Evolutionary conservation across 92 coral and sea anemone genomes (phyloP).

Genomic region (Phenganax stokvisi): DNA sequence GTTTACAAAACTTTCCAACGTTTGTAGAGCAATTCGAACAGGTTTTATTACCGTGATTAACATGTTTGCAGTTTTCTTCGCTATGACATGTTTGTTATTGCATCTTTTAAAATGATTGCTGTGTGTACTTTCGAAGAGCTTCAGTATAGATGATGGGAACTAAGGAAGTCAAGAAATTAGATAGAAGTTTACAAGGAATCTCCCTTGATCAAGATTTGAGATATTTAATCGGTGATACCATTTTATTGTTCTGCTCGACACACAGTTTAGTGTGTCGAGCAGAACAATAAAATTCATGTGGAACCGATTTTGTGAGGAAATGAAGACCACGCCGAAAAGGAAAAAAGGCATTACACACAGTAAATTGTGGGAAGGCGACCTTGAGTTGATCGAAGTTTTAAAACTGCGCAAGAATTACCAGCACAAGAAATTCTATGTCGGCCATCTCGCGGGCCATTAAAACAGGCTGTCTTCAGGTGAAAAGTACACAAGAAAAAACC

Average conservation of each 20-base stretch:
- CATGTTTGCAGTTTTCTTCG: too few species aligned
- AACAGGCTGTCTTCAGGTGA: conserved; percentile 31
- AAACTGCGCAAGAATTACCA: conserved; percentile 32
- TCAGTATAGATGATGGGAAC: neutral
- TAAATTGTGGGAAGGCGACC: conserved; percentile 40
- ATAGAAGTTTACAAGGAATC: conserved; percentile 34
- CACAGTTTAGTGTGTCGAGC: conserved; percentile 30
- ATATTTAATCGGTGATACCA: conserved; percentile 16
- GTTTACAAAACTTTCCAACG: too few species aligned
- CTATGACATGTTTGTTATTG: too few species aligned
- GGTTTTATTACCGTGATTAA: too few species aligned
- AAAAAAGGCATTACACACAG: conserved; percentile 40
- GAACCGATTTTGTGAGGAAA: conserved; percentile 40
- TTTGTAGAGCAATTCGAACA: too few species aligned
- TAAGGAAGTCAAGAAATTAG: conserved; percentile 11
- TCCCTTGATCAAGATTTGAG: conserved; percentile 36
- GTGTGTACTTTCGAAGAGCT: neutral
- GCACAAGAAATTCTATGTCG: conserved; percentile 42
- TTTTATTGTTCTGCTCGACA: too few species aligned
- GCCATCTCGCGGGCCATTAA: conserved; percentile 44
- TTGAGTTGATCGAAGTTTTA: conserved; percentile 51
- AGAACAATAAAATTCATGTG: conserved; percentile 33
- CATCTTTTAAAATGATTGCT: neutral
- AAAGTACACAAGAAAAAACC: conserved; percentile 39
- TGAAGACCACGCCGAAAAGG: conserved; percentile 20